These are phyloP conservation scores for Himalopsyche japonica DNA, from an alignment of 2,888 invertebrate genomes.

Conservation along the genomic window DNA sequence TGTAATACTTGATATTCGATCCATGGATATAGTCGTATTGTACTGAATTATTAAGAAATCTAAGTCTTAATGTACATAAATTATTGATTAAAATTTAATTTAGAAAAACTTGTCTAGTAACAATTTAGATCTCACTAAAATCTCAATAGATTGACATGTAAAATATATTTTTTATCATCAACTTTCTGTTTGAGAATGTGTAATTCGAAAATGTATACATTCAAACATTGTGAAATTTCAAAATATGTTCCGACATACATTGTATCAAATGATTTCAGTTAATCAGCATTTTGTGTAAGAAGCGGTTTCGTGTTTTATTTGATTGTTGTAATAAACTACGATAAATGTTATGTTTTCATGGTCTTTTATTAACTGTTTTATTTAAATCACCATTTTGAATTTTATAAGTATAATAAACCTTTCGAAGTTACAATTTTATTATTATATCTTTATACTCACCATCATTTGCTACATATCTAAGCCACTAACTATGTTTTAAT, in stretches of 20 bases:
- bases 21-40: neutral
- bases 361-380: neutral
- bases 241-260: neutral
- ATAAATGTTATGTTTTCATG: slow-evolving; percentile 19
- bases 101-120: neutral
- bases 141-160: neutral
- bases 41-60: neutral
- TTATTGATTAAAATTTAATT: neutral
- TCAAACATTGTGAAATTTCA: neutral
- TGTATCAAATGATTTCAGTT: neutral
- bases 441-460: too few species aligned
- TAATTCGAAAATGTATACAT: neutral
- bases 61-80: neutral
- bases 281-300: neutral
- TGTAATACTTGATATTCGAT: neutral
- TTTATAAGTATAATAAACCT: too few species aligned
- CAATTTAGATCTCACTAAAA: neutral
- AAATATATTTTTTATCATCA: neutral
- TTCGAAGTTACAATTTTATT: too few species aligned
- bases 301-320: slow-evolving; percentile 4
- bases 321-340: slow-evolving; percentile 11
- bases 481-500: too few species aligned
- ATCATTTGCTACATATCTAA: too few species aligned
- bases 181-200: neutral
- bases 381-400: neutral